These are phyloP conservation scores for Diadophis punctatus DNA, from an alignment of 2,113 vertebrate species.

Conservation along the genomic window DNA sequence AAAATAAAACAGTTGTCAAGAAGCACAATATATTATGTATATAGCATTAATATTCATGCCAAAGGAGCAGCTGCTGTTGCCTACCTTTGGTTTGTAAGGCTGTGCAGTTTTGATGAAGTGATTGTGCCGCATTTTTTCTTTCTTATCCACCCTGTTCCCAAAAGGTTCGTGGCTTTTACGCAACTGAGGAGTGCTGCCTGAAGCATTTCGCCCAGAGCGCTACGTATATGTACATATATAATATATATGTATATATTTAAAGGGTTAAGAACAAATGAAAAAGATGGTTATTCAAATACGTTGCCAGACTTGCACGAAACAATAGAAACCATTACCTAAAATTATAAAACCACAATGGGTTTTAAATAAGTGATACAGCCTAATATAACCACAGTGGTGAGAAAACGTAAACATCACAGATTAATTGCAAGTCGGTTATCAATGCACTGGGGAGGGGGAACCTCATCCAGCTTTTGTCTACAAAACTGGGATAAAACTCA, in stretches of 20 bases:
- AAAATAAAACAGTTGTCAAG: neutral
- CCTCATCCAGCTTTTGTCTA: neutral
- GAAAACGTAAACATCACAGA: neutral
- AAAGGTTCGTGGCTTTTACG: slow-evolving; percentile 90
- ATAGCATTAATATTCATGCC: neutral
- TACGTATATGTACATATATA: slow-evolving; percentile 39
- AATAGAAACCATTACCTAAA: neutral
- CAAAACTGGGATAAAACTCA: neutral
- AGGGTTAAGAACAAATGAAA: slow-evolving; percentile 14
- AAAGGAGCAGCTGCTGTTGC: fast-evolving
- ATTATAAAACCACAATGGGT: neutral
- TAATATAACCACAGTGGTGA: neutral
- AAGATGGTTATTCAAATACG: neutral
- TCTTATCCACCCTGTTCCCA: slow-evolving; percentile 94
- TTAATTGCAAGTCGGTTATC: neutral
- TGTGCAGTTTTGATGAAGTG: slow-evolving; percentile 99
- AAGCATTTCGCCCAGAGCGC: slow-evolving; percentile 86
- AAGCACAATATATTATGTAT: neutral
- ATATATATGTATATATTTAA: neutral
- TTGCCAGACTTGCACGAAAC: neutral
- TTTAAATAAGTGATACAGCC: neutral
- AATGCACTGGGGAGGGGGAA: neutral
- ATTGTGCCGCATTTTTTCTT: slow-evolving; percentile 95
- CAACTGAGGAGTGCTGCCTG: slow-evolving; percentile 82
- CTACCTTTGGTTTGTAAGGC: slow-evolving; percentile 96